Conservation (phyloP, 2,888 invertebrate species). For the Sinohyriopsis cumingii region DNA sequence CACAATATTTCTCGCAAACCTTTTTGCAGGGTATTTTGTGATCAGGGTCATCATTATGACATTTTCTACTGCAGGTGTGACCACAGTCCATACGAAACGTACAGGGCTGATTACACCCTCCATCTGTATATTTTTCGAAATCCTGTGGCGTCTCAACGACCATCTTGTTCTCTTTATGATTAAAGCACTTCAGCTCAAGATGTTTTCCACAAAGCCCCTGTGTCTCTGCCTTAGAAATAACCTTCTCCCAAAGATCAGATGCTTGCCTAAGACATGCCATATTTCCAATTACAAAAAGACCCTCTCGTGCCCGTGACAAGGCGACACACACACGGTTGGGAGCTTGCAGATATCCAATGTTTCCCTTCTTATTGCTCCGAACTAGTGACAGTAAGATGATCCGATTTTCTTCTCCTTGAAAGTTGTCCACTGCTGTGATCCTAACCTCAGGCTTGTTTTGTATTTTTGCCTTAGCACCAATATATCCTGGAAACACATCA, state of each 20-base stretch:
- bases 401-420: slow-evolving; percentile 71
- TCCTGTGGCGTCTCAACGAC: slow-evolving; percentile 23
- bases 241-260: slow-evolving; percentile 34
- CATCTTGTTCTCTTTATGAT: slow-evolving; percentile 39
- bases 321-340: slow-evolving; percentile 68
- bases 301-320: slow-evolving; percentile 66
- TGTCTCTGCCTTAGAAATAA: slow-evolving; percentile 34
- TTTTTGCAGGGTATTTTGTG: slow-evolving; percentile 69
- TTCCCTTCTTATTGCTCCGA: slow-evolving; percentile 62
- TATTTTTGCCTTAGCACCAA: too few relatives aligned
- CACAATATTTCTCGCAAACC: slow-evolving; percentile 18
- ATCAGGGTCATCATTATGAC: slow-evolving; percentile 56
- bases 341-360: slow-evolving; percentile 61
- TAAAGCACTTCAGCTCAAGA: slow-evolving; percentile 46
- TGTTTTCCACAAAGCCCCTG: slow-evolving; percentile 27
- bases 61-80: slow-evolving; percentile 49
- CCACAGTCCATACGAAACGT: slow-evolving; percentile 51
- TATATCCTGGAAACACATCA: too few relatives aligned
- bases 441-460: slow-evolving; percentile 46
- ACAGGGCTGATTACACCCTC: slow-evolving; percentile 49
- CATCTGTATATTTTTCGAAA: slow-evolving; percentile 44
- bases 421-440: slow-evolving; percentile 66
- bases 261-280: slow-evolving; percentile 29
- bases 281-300: slow-evolving; percentile 67
- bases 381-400: slow-evolving; percentile 70